Evolutionary conservation across 2,888 invertebrate species (phyloP), one percentile per base, ranked within the genome.

Genomic region (Chrysomela aeneicollis): DNA sequence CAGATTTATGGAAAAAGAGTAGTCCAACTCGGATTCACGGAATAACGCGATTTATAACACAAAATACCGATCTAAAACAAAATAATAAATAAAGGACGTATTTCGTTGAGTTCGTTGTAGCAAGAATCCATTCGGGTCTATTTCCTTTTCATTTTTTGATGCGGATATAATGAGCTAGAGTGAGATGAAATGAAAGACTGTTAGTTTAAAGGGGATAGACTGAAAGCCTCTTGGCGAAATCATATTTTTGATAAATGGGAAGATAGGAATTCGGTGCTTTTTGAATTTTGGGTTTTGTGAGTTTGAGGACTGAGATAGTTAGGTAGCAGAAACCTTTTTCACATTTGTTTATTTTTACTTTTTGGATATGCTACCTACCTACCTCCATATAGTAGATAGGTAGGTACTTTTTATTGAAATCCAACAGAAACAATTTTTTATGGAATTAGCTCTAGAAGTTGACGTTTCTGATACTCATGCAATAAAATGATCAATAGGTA

Each of bases 161-260:
- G 65, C 65, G 67, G 66, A 67, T 46, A 64, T 64, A 68, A 70
- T 61, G 73, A 52, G 77, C 61, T 49, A 42, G 74, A 80, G 70
- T 68, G 75, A 77, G 79, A 79, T 52, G 67, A 72, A 61, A 49
- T 26, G 64, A 72, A 74, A 69, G 76, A 79, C 81, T 81, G 80
- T 81, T 80, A 79, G 77, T 74, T 80, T 80, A 80, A 81, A 80
- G 80, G 72, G 71, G 80, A 80, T 80, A 75, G 71, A 72, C 72
- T 70, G 52, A 60, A 74, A 70, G 65, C 49, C n/a, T 26, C 52
- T 19, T 37, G 19, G 53, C 55, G 55, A 59, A 64, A 60, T 58
- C 37, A 15, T 60, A 52, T 58, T 26, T 64, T 42, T 8, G 42
- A 42, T 42, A n/a, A n/a, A 6, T 26, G 26, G 26, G 26, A 5